phyloP scores from a whole-genome alignment of 2,113 vertebrate species.

The Odontesthes bonariensis region DNA sequence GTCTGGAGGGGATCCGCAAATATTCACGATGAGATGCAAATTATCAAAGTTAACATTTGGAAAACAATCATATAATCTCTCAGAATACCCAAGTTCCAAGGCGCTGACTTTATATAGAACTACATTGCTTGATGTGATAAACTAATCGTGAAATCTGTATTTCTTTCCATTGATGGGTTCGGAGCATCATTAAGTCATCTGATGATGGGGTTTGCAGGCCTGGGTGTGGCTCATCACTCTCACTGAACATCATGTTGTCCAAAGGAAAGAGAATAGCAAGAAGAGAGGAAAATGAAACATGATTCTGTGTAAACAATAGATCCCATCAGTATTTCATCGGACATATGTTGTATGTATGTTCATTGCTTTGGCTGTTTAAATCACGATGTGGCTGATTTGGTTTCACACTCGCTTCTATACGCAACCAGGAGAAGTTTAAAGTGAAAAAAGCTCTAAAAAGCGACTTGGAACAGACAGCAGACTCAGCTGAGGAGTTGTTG shows the following conservation, averaged over 20 bases:
- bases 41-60: too few species aligned
- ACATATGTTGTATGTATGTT: background rate
- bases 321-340: background rate
- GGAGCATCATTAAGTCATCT: too few species aligned
- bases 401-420: background rate
- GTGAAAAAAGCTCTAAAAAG: slow-evolving; percentile 11
- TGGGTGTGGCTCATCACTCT: background rate
- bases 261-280: background rate
- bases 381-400: background rate
- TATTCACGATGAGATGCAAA: too few species aligned
- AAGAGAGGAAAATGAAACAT: background rate
- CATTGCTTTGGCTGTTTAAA: background rate
- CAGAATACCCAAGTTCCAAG: too few species aligned
- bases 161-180: background rate
- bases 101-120: too few species aligned
- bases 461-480: background rate
- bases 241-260: background rate
- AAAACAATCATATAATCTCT: too few species aligned
- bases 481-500: slow-evolving; percentile 10
- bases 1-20: too few species aligned
- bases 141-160: too few species aligned
- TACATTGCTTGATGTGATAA: too few species aligned
- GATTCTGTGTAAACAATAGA: background rate
- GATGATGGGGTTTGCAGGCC: background rate
- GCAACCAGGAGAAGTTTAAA: background rate